Conservation (phyloP, 2,888 invertebrate genomes). For the Nomada fabriciana region DNA sequence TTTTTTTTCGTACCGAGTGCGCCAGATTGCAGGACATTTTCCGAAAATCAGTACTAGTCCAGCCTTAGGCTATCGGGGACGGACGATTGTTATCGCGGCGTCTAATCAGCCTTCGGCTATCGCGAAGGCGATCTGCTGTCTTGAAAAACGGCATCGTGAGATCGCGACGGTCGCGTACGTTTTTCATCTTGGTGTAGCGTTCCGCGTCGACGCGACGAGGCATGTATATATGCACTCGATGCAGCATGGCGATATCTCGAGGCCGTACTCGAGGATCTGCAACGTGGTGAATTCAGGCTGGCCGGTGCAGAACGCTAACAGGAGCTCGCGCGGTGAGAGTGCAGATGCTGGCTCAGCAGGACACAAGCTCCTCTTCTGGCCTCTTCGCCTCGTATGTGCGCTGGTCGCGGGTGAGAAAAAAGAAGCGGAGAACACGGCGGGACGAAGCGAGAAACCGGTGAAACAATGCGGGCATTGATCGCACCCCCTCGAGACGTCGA, state of each 20-base stretch:
- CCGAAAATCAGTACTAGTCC: neutral
- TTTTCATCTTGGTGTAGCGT: neutral
- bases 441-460: conserved; percentile 23
- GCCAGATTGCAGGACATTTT: neutral
- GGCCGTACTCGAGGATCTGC: conserved; percentile 77
- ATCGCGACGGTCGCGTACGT: neutral
- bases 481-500: conserved; percentile 58
- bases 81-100: neutral
- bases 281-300: conserved; percentile 75
- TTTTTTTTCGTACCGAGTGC: neutral
- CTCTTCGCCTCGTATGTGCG: conserved; percentile 34
- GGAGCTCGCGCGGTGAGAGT: conserved; percentile 42
- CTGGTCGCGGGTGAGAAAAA: neutral
- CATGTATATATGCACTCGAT: conserved; percentile 38
- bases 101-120: neutral
- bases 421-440: neutral
- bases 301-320: conserved; percentile 50
- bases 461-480: conserved; percentile 75
- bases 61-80: neutral
- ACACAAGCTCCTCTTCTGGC: conserved; percentile 44
- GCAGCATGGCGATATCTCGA: conserved; percentile 71
- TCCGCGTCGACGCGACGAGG: neutral
- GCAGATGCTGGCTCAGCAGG: conserved; percentile 76
- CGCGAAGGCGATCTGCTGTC: neutral
- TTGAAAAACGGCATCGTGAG: neutral